These are phyloP conservation scores for Uloborus diversus DNA, from an alignment of 1,140 invertebrate species.

Conservation along the genomic window DNA sequence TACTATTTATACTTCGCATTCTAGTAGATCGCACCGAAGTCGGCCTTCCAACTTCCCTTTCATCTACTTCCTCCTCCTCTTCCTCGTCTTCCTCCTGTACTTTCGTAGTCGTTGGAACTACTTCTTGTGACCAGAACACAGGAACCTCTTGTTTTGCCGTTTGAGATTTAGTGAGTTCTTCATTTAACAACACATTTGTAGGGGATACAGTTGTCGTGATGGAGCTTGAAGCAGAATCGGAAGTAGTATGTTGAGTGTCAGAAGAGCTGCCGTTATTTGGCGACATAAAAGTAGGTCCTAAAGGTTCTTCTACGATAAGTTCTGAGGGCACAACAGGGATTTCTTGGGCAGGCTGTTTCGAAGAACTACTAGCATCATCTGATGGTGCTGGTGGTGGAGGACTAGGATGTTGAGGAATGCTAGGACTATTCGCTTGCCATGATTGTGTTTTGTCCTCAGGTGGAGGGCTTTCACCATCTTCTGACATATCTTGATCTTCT, in stretches of 20 bases:
- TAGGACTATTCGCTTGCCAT: slow-evolving; percentile 27
- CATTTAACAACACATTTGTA: slow-evolving; percentile 2
- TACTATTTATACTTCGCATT: too few relatives aligned
- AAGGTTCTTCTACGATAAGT: slow-evolving; percentile 3
- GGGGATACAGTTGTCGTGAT: slow-evolving; percentile 24
- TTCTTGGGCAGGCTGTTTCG: neutral
- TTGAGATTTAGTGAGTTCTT: neutral
- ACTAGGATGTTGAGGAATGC: slow-evolving; percentile 49
- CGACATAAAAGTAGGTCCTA: neutral
- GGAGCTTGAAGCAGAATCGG: slow-evolving; percentile 21
- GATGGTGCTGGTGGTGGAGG: slow-evolving; percentile 41
- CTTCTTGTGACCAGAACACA: too few relatives aligned
- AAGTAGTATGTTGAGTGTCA: slow-evolving; percentile 27
- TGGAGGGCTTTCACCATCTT: slow-evolving; percentile 65
- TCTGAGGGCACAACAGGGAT: neutral
- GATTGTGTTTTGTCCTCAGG: slow-evolving; percentile 60
- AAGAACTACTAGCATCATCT: neutral
- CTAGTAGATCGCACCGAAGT: too few relatives aligned
- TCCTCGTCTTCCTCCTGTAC: too few relatives aligned
- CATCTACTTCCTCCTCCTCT: too few relatives aligned
- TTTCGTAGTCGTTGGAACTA: too few relatives aligned
- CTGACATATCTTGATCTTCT: slow-evolving; percentile 64
- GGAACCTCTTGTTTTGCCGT: too few relatives aligned
- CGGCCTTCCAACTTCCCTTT: too few relatives aligned
- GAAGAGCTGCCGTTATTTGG: slow-evolving; percentile 27